Evolutionary conservation across 2,888 invertebrate species (phyloP).

Genomic region (Odontocolon sp.): DNA sequence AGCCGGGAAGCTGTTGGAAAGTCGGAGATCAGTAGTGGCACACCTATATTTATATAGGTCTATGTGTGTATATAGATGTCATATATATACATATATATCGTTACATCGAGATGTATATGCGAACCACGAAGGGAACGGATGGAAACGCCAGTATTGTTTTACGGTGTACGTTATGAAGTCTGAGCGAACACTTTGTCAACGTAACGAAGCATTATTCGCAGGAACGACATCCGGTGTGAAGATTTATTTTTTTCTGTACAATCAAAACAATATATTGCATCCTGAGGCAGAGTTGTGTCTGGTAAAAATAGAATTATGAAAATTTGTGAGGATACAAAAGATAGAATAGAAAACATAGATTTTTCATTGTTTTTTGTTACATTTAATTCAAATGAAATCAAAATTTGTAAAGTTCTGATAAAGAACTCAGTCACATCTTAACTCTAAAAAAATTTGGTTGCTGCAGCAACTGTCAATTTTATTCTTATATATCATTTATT

Average conservation of each 20-base stretch:
- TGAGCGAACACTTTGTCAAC: conserved; percentile 44
- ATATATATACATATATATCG: background rate
- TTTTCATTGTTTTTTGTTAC: background rate
- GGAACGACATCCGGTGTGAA: conserved; percentile 11
- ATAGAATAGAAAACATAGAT: conserved; percentile 1
- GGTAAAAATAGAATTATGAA: conserved; percentile 21
- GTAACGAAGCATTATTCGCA: conserved; percentile 63
- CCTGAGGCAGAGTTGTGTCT: background rate
- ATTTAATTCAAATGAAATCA: background rate
- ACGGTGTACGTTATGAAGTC: conserved; percentile 16
- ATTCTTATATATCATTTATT: no score
- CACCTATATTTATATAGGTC: no score
- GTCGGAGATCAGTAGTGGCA: conserved; percentile 16
- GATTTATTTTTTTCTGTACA: background rate
- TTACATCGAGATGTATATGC: no score
- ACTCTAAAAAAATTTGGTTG: background rate
- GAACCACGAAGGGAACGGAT: background rate
- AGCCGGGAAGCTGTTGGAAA: conserved; percentile 10
- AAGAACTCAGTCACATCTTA: background rate
- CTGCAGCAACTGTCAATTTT: no score
- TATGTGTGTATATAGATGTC: no score
- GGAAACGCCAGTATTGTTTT: conserved; percentile 18
- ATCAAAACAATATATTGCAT: conserved; percentile 22
- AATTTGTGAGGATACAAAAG: background rate
- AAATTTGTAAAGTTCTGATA: background rate